Evolutionary conservation across 2,113 vertebrate genomes (phyloP).

Genomic region (Caranx melampygus): DNA sequence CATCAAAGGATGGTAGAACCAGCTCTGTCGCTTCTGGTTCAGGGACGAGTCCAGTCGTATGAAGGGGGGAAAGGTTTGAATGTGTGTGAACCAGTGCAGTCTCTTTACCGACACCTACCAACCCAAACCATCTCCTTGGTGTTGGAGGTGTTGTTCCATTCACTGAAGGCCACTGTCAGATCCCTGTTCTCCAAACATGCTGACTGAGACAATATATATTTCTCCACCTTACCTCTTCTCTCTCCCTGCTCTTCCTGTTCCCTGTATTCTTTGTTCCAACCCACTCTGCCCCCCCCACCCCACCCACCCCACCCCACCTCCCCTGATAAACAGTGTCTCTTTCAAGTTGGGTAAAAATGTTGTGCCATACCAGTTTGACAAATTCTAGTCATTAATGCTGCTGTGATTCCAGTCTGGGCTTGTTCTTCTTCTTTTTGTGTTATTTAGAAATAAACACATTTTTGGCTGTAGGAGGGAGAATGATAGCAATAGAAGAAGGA

Average conservation of each 20-base stretch:
- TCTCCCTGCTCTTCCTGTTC: background rate
- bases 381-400: conserved; percentile 32
- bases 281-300: conserved; percentile 13
- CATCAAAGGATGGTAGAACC: too few species aligned
- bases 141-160: conserved; percentile 9
- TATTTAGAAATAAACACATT: conserved; percentile 72
- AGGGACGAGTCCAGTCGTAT: too few species aligned
- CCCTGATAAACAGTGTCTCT: conserved; percentile 35
- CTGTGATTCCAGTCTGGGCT: conserved; percentile 42
- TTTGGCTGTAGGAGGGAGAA: conserved; percentile 53
- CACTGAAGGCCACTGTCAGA: conserved; percentile 11
- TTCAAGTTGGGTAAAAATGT: conserved; percentile 55
- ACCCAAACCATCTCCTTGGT: too few species aligned
- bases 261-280: background rate
- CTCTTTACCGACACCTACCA: too few species aligned
- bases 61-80: too few species aligned
- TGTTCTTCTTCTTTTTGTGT: conserved; percentile 53
- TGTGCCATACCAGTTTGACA: conserved; percentile 38
- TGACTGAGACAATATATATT: conserved; percentile 43
- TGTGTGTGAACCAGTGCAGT: too few species aligned
- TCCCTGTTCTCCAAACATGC: conserved; percentile 60
- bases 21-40: too few species aligned
- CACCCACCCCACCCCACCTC: conserved; percentile 1
- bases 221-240: background rate
- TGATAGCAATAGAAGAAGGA: background rate